These are phyloP conservation scores for Acanthiza pusilla DNA, from an alignment of 2,797 vertebrate genomes.

Conservation along the genomic window DNA sequence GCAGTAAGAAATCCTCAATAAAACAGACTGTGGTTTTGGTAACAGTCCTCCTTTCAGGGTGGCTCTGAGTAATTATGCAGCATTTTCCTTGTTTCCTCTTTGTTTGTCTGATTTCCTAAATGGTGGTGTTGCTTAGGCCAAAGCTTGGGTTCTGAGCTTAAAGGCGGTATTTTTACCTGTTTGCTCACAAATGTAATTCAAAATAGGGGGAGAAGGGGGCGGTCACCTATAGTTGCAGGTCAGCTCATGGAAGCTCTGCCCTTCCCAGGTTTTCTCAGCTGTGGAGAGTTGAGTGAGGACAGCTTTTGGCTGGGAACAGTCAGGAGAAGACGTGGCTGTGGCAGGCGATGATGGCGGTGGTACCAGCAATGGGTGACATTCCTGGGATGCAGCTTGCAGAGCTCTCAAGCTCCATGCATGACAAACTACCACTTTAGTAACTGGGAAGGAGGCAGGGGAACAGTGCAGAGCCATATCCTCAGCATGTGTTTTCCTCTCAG, in stretches of 20 bases:
- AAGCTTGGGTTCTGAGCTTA: neutral
- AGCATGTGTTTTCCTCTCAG: neutral
- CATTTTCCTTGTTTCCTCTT: neutral
- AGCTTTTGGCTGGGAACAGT: neutral
- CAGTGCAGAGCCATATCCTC: neutral
- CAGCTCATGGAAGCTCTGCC: neutral
- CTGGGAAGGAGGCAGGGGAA: neutral
- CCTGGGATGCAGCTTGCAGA: neutral
- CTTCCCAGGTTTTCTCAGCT: neutral
- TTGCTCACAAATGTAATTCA: neutral
- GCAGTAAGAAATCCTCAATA: neutral
- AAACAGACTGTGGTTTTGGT: neutral
- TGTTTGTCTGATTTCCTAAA: neutral
- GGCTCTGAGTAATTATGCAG: neutral
- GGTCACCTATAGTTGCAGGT: fast-evolving
- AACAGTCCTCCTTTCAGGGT: neutral
- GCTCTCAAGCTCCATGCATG: neutral
- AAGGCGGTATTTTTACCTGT: neutral
- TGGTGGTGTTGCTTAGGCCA: neutral
- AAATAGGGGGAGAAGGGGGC: neutral
- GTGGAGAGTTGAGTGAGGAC: neutral
- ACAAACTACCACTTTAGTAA: neutral
- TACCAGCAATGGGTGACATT: neutral
- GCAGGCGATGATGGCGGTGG: neutral
- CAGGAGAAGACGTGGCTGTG: neutral